phyloP scores from a whole-genome alignment of 2,888 invertebrate genomes.

The Drosophila kanekoi region DNA sequence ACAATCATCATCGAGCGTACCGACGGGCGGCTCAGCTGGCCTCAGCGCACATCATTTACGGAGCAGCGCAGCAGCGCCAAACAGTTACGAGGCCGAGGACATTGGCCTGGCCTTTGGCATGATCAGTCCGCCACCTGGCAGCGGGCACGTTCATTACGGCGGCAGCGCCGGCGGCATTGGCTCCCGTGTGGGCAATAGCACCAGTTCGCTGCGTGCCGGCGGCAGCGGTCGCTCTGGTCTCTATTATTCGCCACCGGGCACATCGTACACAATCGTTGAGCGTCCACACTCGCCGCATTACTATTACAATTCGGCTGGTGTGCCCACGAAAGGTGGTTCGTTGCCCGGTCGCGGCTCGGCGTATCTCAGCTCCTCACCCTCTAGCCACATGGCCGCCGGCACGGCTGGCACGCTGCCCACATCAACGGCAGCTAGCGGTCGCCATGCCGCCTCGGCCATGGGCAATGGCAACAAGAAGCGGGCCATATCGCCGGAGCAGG shows the following conservation, averaged over 20 bases:
- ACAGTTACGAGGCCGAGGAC: slow-evolving; percentile 85
- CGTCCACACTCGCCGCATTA: slow-evolving; percentile 90
- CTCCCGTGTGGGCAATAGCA: slow-evolving; percentile 84
- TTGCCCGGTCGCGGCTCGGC: slow-evolving; percentile 87
- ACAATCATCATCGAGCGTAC: slow-evolving; percentile 82
- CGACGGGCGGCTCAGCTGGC: slow-evolving; percentile 81
- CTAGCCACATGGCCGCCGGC: slow-evolving; percentile 86
- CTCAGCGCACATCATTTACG: slow-evolving; percentile 81
- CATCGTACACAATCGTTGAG: slow-evolving; percentile 95
- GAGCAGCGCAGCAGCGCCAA: slow-evolving; percentile 76
- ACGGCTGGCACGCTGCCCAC: slow-evolving; percentile 84
- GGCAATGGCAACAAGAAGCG: slow-evolving; percentile 87
- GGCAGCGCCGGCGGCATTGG: slow-evolving; percentile 50
- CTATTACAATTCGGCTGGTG: slow-evolving; percentile 85
- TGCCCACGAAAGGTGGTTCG: slow-evolving; percentile 84
- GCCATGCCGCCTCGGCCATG: slow-evolving; percentile 78
- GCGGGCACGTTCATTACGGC: slow-evolving; percentile 62
- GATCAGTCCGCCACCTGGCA: slow-evolving; percentile 81
- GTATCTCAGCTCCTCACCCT: slow-evolving; percentile 89
- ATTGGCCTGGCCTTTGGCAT: slow-evolving; percentile 81
- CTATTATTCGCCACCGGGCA: slow-evolving; percentile 95
- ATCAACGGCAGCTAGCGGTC: slow-evolving; percentile 86
- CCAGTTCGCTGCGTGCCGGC: slow-evolving; percentile 85
- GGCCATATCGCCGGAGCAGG: slow-evolving; percentile 94
- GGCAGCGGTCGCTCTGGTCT: slow-evolving; percentile 88